Conservation (phyloP, 1,140 invertebrate species). For the Laupala kohalensis region DNA sequence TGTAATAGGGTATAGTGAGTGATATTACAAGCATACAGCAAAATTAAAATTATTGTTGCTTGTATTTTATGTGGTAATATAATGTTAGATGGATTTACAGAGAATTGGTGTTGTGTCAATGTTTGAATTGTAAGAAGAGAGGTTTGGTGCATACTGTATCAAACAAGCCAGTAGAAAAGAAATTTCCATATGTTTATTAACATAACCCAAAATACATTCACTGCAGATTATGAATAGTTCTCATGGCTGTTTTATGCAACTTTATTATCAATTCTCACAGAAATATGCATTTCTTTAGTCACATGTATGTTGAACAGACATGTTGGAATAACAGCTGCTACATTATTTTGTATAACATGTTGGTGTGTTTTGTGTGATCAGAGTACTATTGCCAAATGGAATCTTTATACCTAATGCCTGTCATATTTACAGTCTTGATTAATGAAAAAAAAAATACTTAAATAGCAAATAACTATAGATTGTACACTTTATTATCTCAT, state of each 20-base stretch:
- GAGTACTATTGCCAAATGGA: neutral
- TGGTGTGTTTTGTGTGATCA: neutral
- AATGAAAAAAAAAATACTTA: neutral
- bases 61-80: neutral
- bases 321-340: neutral
- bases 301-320: neutral
- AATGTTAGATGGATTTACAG: neutral
- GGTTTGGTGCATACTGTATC: neutral
- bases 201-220: neutral
- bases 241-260: neutral
- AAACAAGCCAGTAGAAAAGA: neutral
- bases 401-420: neutral
- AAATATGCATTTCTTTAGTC: neutral
- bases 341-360: neutral
- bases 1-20: neutral
- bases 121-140: neutral
- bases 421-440: neutral
- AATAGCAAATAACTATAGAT: neutral
- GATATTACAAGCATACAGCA: neutral
- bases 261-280: neutral
- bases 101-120: neutral
- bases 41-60: neutral
- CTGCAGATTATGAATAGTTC: neutral
- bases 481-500: neutral
- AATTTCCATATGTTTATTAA: neutral